Conservation (phyloP, 2,888 invertebrate genomes). For the Amiota mariae region DNA sequence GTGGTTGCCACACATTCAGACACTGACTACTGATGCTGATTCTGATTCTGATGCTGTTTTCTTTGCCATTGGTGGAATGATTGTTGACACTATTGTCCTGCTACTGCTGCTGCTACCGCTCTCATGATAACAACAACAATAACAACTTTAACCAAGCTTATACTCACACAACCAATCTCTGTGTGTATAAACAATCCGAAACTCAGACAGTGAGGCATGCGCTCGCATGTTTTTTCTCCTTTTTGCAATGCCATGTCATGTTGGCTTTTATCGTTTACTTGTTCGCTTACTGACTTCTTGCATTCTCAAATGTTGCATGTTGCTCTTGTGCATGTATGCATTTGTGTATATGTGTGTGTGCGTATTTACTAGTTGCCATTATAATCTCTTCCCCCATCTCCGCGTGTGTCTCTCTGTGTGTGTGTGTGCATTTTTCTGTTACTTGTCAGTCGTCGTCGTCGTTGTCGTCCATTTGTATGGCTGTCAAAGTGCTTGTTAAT, state of each 20-base stretch:
- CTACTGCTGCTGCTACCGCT: conserved; percentile 27
- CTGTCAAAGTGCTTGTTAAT: conserved; percentile 47
- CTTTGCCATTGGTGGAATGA: conserved; percentile 45
- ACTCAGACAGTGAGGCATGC: too few relatives aligned
- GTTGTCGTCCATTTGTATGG: conserved; percentile 39
- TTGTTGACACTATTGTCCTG: conserved; percentile 50
- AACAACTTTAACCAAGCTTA: neutral
- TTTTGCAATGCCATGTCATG: too few relatives aligned
- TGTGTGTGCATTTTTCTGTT: neutral
- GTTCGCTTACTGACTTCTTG: neutral
- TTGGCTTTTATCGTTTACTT: too few relatives aligned
- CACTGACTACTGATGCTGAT: conserved; percentile 34
- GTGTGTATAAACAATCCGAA: too few relatives aligned
- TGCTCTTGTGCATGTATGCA: too few relatives aligned
- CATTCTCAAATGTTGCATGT: neutral
- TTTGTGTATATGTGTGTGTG: neutral
- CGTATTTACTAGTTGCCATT: neutral
- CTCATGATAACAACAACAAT: neutral
- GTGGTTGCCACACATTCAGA: conserved; percentile 29
- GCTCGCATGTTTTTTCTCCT: too few relatives aligned
- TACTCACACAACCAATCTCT: neutral
- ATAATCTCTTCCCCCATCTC: neutral
- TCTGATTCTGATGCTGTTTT: conserved; percentile 25
- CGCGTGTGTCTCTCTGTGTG: too few relatives aligned
- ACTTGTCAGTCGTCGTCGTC: neutral